These are phyloP conservation scores for Bombus balteatus DNA, from an alignment of 1,140 invertebrate genomes.

Conservation along the genomic window DNA sequence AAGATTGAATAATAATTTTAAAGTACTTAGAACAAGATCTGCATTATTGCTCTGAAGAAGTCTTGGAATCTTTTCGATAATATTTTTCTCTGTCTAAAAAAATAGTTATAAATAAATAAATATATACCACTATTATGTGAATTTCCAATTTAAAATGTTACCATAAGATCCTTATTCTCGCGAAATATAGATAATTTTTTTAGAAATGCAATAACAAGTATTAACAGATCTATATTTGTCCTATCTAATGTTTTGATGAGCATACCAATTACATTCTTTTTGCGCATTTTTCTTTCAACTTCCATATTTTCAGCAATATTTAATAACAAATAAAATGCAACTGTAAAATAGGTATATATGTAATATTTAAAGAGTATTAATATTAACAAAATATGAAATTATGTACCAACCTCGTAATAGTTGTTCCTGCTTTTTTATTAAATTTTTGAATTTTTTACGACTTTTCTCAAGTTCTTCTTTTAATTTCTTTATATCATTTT, in stretches of 20 bases:
- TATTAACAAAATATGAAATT: slow-evolving; percentile 26
- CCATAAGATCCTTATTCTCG: slow-evolving; percentile 98
- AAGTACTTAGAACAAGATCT: slow-evolving; percentile 93
- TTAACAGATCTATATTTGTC: slow-evolving; percentile 92
- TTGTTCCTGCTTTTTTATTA: slow-evolving; percentile 96
- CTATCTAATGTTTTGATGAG: slow-evolving; percentile 95
- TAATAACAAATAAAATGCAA: slow-evolving; percentile 94
- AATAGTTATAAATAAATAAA: slow-evolving; percentile 46
- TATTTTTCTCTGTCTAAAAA: slow-evolving; percentile 85
- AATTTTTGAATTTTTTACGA: slow-evolving; percentile 89
- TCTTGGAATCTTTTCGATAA: slow-evolving; percentile 89
- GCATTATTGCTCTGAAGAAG: slow-evolving; percentile 88
- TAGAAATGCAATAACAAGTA: slow-evolving; percentile 96
- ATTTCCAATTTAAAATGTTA: slow-evolving; percentile 70
- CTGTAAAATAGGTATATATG: slow-evolving; percentile 75
- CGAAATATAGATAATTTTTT: slow-evolving; percentile 97
- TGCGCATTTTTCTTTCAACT: slow-evolving; percentile 98
- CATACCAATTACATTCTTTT: slow-evolving; percentile 94
- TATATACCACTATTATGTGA: slow-evolving; percentile 30
- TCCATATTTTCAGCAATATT: slow-evolving; percentile 97
- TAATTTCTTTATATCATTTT: slow-evolving; percentile 84
- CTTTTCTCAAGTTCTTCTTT: slow-evolving; percentile 93
- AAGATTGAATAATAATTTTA: slow-evolving; percentile 96
- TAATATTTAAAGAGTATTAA: slow-evolving; percentile 17
- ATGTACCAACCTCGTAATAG: slow-evolving; percentile 86